phyloP scores from a whole-genome alignment of 2,113 vertebrate genomes.

The Todiramphus chloris region DNA sequence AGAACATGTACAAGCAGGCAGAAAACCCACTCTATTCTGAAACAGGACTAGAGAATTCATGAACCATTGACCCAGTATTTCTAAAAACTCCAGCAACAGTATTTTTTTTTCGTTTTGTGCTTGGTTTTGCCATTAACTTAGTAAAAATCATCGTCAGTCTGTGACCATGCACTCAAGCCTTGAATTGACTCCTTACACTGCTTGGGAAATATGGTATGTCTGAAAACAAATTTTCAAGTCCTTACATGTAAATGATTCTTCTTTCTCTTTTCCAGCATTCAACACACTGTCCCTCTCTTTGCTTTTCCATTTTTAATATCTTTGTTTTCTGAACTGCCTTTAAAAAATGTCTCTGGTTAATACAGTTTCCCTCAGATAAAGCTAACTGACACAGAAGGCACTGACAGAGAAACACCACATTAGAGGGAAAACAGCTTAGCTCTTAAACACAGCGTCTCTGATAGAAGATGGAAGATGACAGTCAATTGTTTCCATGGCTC shows the following conservation, averaged over 20 bases:
- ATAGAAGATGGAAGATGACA: neutral
- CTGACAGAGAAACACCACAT: neutral
- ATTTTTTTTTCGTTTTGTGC: neutral
- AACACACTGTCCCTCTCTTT: neutral
- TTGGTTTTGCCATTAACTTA: neutral
- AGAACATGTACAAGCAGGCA: neutral
- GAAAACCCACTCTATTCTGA: neutral
- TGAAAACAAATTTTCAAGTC: neutral
- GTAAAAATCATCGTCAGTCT: neutral
- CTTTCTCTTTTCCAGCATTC: neutral
- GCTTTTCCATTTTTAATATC: neutral
- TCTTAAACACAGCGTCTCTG: neutral
- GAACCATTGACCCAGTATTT: neutral
- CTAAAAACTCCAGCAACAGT: neutral
- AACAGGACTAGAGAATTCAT: neutral
- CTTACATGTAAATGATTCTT: neutral
- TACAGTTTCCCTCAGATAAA: neutral
- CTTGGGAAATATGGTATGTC: neutral
- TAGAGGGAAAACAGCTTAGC: neutral
- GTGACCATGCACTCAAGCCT: neutral
- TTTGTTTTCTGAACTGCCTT: neutral
- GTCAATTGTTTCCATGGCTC: neutral
- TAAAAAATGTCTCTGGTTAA: neutral
- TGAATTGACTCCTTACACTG: neutral
- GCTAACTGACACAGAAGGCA: neutral